A percentile compares a stretch with the other conserved stretches of the same genome.
Conservation (phyloP, 2,113 vertebrate genomes). For the Sylvia atricapilla region DNA sequence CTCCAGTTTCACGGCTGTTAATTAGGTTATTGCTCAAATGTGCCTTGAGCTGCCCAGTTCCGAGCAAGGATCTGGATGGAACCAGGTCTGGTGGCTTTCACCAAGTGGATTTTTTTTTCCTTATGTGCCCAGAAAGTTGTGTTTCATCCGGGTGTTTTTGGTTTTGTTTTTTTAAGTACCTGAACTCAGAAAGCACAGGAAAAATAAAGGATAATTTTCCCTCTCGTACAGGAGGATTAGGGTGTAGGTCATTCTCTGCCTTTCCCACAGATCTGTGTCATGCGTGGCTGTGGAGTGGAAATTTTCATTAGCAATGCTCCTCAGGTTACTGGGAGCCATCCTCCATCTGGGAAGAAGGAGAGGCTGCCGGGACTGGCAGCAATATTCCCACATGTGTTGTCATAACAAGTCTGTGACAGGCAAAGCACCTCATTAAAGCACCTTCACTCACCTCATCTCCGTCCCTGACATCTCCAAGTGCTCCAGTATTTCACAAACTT, state of each 20-base stretch:
- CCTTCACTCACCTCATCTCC: neutral
- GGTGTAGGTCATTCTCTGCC: neutral
- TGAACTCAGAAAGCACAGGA: neutral
- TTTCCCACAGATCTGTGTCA: neutral
- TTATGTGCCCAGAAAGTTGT: fast-evolving
- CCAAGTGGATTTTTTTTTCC: neutral
- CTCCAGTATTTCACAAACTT: neutral
- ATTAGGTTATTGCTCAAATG: neutral
- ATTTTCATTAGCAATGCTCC: neutral
- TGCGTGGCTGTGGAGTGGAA: neutral
- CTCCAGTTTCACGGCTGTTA: neutral
- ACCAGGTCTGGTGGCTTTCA: neutral
- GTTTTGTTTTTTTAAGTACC: neutral
- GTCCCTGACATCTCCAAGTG: neutral
- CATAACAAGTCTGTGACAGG: fast-evolving
- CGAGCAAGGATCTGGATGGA: neutral
- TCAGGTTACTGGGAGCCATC: neutral
- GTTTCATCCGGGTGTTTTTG: no score
- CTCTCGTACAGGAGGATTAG: fast-evolving
- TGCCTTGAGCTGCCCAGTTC: neutral
- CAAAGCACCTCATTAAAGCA: neutral
- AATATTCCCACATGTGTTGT: neutral
- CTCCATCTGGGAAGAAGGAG: neutral
- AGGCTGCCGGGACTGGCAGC: neutral
- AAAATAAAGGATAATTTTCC: neutral